Evolutionary conservation across 2,113 vertebrate genomes (phyloP).

Genomic region (Bubo blakistoni): DNA sequence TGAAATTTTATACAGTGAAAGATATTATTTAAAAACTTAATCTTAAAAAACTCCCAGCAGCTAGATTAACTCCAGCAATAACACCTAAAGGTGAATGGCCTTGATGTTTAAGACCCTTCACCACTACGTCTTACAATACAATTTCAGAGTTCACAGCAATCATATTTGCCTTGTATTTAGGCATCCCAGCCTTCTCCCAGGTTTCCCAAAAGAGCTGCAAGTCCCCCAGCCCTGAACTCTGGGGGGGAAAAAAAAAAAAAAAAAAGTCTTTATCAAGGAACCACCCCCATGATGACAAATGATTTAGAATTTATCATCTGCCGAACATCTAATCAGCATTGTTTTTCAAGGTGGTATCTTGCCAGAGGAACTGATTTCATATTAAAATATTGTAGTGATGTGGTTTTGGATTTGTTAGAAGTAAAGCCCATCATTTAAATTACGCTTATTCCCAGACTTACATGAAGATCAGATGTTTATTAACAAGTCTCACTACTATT

Average conservation of each 20-base stretch:
- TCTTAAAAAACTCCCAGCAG: background rate
- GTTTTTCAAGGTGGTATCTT: background rate
- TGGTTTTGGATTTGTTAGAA: background rate
- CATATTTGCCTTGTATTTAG: background rate
- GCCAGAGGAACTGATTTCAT: background rate
- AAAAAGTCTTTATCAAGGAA: background rate
- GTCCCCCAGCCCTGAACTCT: background rate
- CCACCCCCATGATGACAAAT: background rate
- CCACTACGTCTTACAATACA: accelerated
- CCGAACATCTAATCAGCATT: background rate
- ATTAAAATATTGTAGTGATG: background rate
- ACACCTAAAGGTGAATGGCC: background rate
- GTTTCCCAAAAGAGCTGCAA: background rate
- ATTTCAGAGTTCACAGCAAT: background rate
- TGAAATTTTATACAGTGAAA: background rate
- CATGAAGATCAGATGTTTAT: slow-evolving; percentile 18
- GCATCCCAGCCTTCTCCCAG: background rate
- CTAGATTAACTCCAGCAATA: background rate
- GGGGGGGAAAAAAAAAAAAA: no score
- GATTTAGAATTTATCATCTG: background rate
- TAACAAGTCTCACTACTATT: background rate
- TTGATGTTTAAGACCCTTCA: background rate
- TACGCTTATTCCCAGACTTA: background rate
- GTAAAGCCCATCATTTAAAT: background rate
- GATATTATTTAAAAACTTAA: background rate